phyloP scores from a whole-genome alignment of 2,888 invertebrate species.

The Aphodius granarius region DNA sequence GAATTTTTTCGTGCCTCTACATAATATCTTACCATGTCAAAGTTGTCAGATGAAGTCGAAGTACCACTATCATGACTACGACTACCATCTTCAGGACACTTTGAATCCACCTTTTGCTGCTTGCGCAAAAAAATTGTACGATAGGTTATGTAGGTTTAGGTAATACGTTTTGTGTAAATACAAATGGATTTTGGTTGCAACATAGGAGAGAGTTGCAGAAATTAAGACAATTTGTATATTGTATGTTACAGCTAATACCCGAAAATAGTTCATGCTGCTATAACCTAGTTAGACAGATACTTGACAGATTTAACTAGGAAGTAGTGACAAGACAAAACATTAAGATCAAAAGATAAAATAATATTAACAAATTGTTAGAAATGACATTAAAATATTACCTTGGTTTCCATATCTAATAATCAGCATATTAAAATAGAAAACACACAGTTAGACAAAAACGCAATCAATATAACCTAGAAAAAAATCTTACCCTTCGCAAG shows the following conservation, averaged over 20 bases:
- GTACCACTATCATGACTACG: neutral
- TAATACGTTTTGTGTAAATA: neutral
- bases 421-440: neutral
- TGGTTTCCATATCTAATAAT: neutral
- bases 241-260: too few relatives aligned
- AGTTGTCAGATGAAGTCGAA: neutral
- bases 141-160: neutral
- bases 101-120: constrained; percentile 18
- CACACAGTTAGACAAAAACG: neutral
- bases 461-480: neutral
- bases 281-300: too few relatives aligned
- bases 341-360: neutral
- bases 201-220: too few relatives aligned
- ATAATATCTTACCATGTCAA: neutral
- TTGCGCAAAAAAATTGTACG: constrained; percentile 16
- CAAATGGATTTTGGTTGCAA: too few relatives aligned
- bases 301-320: too few relatives aligned
- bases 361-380: neutral
- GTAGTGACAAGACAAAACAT: neutral
- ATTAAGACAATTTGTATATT: too few relatives aligned
- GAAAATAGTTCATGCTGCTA: too few relatives aligned
- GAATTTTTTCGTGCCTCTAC: too few relatives aligned
- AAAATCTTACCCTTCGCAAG: neutral
- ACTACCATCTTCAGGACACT: neutral
- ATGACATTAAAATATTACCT: neutral